A percentile compares a stretch with the other conserved stretches of the same genome.
Conservation (phyloP, 2,113 vertebrate genomes). For the Brachyistius frenatus region DNA sequence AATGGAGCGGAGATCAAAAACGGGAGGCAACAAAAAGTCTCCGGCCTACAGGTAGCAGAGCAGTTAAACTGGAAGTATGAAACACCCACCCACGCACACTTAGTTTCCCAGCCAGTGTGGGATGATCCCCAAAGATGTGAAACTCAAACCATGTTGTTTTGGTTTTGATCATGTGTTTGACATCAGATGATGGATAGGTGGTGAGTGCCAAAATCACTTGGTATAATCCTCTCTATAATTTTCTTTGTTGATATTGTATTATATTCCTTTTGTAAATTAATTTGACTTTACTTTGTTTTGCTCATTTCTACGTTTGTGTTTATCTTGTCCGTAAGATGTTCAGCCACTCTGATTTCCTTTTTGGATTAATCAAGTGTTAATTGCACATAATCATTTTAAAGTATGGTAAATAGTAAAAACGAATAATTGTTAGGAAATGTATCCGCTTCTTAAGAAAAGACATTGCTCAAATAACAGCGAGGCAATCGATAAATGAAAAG, state of each 20-base stretch:
- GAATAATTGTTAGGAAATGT: conserved; percentile 4
- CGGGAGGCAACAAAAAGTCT: conserved; percentile 59
- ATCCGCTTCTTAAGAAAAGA: neutral
- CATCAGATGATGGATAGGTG: conserved; percentile 33
- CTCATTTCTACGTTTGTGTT: too few relatives aligned
- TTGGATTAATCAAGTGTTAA: too few relatives aligned
- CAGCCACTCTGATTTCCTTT: too few relatives aligned
- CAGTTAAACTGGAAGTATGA: conserved; percentile 68
- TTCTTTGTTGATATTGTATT: too few relatives aligned
- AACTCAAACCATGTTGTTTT: conserved; percentile 53
- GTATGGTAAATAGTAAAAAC: conserved; percentile 13
- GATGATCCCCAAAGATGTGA: conserved; percentile 67
- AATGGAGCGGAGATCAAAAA: conserved; percentile 67
- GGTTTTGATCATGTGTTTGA: conserved; percentile 64
- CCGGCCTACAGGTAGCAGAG: conserved; percentile 51
- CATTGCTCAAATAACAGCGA: neutral
- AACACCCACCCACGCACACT: conserved; percentile 62
- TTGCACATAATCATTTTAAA: neutral
- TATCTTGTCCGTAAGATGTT: too few relatives aligned
- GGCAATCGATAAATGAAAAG: neutral
- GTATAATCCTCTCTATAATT: neutral
- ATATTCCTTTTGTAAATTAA: too few relatives aligned
- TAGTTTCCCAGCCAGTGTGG: conserved; percentile 63
- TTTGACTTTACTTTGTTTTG: too few relatives aligned
- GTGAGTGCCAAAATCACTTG: conserved; percentile 5